phyloP scores from a whole-genome alignment of 53 echinoderm and acorn worm species.

The Hippasteria phrygiana region DNA sequence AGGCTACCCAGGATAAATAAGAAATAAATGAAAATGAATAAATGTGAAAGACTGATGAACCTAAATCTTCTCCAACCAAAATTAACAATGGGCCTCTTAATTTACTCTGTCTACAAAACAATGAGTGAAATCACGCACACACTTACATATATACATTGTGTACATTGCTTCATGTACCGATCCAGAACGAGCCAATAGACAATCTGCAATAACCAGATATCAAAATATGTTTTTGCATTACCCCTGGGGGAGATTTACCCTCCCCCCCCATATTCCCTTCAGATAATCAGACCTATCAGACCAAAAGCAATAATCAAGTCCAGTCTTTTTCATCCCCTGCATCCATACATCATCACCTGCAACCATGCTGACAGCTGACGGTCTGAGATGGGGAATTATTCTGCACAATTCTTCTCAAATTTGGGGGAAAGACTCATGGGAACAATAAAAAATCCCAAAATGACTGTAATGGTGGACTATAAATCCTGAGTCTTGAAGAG shows the following conservation, averaged over 20 bases:
- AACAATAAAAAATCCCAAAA: slow-evolving; percentile 20
- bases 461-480: neutral
- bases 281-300: neutral
- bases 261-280: slow-evolving; percentile 2
- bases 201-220: slow-evolving; percentile 19
- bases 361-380: slow-evolving; percentile 22
- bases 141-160: too few species aligned
- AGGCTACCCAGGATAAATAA: too few species aligned
- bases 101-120: too few species aligned
- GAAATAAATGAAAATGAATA: too few species aligned
- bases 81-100: too few species aligned
- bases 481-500: slow-evolving; percentile 8
- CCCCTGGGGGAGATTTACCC: neutral
- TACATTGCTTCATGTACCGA: neutral
- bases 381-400: neutral
- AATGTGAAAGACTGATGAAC: too few species aligned
- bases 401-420: neutral
- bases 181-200: neutral
- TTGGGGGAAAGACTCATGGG: neutral
- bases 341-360: slow-evolving; percentile 27
- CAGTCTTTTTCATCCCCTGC: neutral
- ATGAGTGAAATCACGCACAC: too few species aligned
- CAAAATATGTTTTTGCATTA: neutral
- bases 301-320: neutral
- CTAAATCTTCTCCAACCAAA: too few species aligned